Evolutionary conservation across 1,140 invertebrate species (phyloP).

Genomic region (Cotesia glomerata): DNA sequence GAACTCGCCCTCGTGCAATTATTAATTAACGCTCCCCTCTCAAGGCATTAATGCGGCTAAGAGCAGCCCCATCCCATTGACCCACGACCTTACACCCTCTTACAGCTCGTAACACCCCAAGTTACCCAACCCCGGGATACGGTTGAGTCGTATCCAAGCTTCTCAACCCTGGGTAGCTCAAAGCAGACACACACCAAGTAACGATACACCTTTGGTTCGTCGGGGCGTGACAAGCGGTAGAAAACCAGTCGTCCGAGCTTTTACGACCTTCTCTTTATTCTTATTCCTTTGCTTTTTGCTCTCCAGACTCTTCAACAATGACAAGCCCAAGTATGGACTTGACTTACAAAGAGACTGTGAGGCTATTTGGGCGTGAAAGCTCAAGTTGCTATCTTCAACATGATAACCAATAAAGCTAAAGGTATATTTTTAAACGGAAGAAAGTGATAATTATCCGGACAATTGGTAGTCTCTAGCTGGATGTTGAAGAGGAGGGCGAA

Average conservation of each 20-base stretch:
- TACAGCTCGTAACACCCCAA: slow-evolving; percentile 34
- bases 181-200: slow-evolving; percentile 49
- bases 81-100: slow-evolving; percentile 41
- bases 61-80: slow-evolving; percentile 49
- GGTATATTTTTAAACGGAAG: no score
- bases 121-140: slow-evolving; percentile 37
- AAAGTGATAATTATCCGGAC: no score
- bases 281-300: not conserved
- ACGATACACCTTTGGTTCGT: slow-evolving; percentile 53
- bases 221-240: not conserved
- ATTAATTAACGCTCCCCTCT: slow-evolving; percentile 62
- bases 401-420: no score
- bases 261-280: slow-evolving; percentile 10
- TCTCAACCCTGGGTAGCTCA: slow-evolving; percentile 48
- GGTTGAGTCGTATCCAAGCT: slow-evolving; percentile 27
- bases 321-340: slow-evolving; percentile 38
- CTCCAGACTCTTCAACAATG: not conserved
- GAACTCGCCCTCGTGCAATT: slow-evolving; percentile 54
- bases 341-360: slow-evolving; percentile 44
- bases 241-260: slow-evolving; percentile 9
- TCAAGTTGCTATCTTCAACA: not conserved
- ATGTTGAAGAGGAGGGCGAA: no score
- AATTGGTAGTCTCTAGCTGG: no score
- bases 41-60: slow-evolving; percentile 59
- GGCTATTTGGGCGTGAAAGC: slow-evolving; percentile 27